Evolutionary conservation across 2,113 vertebrate genomes (phyloP).

Genomic region (Brachionichthys hirsutus): DNA sequence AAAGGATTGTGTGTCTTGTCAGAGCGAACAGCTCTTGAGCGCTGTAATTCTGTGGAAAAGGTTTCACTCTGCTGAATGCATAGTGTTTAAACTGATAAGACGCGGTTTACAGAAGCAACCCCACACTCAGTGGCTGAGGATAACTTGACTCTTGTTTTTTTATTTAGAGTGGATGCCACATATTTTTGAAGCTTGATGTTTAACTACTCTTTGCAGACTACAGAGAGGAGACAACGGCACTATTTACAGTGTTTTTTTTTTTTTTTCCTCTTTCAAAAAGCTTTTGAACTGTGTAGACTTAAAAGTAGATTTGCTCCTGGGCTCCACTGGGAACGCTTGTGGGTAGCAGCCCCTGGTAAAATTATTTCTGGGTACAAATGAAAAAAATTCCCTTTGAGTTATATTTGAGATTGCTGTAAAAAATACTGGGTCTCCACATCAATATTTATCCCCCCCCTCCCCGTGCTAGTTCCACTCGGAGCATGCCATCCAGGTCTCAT

Average conservation of each 20-base stretch:
- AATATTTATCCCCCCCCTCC: no score
- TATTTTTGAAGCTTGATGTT: conserved; percentile 4
- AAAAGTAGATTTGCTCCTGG: no score
- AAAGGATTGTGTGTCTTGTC: not conserved
- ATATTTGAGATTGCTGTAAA: no score
- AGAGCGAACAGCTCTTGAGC: not conserved
- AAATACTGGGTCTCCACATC: no score
- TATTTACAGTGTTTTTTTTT: no score
- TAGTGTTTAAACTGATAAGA: not conserved
- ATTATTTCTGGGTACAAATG: not conserved
- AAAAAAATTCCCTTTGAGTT: no score
- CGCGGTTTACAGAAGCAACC: not conserved
- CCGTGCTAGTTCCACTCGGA: not conserved
- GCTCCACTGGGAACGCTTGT: conserved; percentile 8
- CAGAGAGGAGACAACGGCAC: conserved; percentile 5
- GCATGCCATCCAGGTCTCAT: not conserved
- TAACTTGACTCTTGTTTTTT: not conserved
- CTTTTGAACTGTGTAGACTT: no score
- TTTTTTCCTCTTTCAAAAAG: no score
- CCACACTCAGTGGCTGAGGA: not conserved
- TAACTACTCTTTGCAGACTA: not conserved
- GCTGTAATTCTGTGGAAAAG: not conserved
- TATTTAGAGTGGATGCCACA: not conserved
- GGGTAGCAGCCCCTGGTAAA: conserved; percentile 9
- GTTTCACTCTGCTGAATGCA: not conserved